phyloP scores from a whole-genome alignment of 2,797 vertebrate species.

The Microtus agrestis region DNA sequence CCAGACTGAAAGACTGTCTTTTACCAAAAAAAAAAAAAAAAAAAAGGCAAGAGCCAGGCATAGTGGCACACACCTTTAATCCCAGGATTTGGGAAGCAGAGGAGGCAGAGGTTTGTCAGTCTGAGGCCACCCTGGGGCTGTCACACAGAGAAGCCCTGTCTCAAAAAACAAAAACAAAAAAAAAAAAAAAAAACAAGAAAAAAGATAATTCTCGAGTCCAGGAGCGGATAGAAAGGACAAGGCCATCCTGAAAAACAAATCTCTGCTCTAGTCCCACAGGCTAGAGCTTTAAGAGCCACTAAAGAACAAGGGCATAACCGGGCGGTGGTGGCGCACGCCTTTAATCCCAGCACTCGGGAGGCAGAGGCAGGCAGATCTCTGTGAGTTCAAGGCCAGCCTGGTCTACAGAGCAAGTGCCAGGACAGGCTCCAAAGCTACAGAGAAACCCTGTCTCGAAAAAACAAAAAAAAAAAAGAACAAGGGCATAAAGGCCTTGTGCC shows the following conservation, averaged over 20 bases:
- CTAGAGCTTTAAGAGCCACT: not conserved
- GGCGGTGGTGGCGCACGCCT: no score
- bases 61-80: not conserved
- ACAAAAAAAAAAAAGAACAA: no score
- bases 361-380: no score
- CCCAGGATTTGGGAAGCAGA: not conserved
- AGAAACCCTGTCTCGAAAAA: no score
- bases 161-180: not conserved
- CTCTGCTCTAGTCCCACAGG: not conserved
- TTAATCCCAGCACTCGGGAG: no score
- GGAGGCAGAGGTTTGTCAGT: not conserved
- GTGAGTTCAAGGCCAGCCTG: no score
- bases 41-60: not conserved
- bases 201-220: constrained; percentile 19
- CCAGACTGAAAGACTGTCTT: not conserved
- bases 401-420: no score
- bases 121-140: not conserved
- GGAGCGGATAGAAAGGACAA: not conserved
- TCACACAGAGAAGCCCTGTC: not conserved
- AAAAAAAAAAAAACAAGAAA: not conserved
- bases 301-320: not conserved
- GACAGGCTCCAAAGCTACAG: no score
- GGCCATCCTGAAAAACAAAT: not conserved
- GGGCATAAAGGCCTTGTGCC: not conserved
- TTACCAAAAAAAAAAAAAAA: not conserved